Base-by-base conservation (phyloP, 2,113 vertebrate species). In the Thomomys bottae region DNA sequence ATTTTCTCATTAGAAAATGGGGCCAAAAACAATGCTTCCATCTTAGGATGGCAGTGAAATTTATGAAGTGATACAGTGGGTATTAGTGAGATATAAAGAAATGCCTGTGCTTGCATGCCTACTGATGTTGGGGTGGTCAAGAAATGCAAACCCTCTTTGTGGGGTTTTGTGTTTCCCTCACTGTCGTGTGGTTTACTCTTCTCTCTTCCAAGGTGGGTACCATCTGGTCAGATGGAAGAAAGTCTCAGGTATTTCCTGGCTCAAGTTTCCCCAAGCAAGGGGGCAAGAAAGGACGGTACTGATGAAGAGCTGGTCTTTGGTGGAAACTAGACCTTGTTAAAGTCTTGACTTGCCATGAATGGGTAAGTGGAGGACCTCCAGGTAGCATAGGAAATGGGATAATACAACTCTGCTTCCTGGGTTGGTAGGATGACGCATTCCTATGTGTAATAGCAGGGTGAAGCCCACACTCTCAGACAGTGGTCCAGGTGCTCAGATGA, bases 1-100 rank as follows among this genome's bases (percentile, higher is more conserved):
- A n/a, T 86, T 84, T 94, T 83, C 20, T 45, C 73, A 64, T n/a
- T 36, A 84, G 81, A 87, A 77, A 89, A 84, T 63, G 12, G 26
- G 18, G 23, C 83, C 61, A 57, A 79, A 61, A 42, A 80, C 32
- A 73, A 78, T 70, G 4, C 11, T 17, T 40, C 34, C 28, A 38
- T 76, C 28, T 11, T 21, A 42, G 67, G 66, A 26, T 79, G 36
- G 59, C 26, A 45, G 36, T 34, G 5, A 84, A 32, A 11, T 66
- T 84, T 49, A 49, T 75, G 71, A 76, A 45, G 21, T 17, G 67
- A 86, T 15, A 61, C 14, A 76, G 49, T 18, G 24, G 71, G 36
- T 1, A 15, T 17, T 17, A 63, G 32, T 67, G 57, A 92, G 79
- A n/a, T 15, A 2, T n/a, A 90, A 40, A 36, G 59, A 30, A 2